These are phyloP conservation scores for Apodemus speciosus DNA, from an alignment of 2,113 vertebrate genomes.

Conservation along the genomic window DNA sequence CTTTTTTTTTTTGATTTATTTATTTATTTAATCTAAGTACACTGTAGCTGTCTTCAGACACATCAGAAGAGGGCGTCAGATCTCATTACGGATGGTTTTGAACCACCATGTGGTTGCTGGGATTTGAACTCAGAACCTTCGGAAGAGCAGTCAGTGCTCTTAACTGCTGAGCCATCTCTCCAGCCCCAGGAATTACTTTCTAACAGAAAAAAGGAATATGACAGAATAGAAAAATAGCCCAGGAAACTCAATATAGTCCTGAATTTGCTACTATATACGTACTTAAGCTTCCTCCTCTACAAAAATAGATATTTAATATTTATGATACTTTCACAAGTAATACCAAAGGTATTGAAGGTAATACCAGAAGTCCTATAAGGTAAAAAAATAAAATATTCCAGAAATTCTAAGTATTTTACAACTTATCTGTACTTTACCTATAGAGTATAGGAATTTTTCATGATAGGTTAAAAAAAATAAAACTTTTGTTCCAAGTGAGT, in stretches of 20 bases:
- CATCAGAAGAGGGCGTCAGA: too few relatives aligned
- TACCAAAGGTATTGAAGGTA: neutral
- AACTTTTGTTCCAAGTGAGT: neutral
- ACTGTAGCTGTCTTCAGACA: too few relatives aligned
- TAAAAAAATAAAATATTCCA: neutral
- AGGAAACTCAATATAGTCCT: neutral
- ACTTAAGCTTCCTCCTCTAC: constrained; percentile 10
- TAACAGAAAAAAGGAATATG: neutral
- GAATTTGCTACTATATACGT: neutral
- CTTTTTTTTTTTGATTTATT: too few relatives aligned
- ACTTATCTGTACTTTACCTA: neutral
- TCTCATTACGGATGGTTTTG: too few relatives aligned
- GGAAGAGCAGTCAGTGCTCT: too few relatives aligned
- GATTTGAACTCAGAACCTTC: too few relatives aligned
- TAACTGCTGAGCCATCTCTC: too few relatives aligned
- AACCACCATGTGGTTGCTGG: too few relatives aligned
- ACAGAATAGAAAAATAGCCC: neutral
- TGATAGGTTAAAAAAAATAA: neutral
- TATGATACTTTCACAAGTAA: neutral
- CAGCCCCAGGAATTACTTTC: too few relatives aligned
- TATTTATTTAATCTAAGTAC: too few relatives aligned
- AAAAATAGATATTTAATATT: neutral
- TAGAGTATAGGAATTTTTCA: neutral
- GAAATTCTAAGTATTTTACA: constrained; percentile 24
- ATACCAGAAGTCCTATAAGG: neutral